Evolutionary conservation across 2,113 vertebrate genomes (phyloP), one percentile per base, ranked within the genome.

Genomic region (Psilopogon haemacephalus): DNA sequence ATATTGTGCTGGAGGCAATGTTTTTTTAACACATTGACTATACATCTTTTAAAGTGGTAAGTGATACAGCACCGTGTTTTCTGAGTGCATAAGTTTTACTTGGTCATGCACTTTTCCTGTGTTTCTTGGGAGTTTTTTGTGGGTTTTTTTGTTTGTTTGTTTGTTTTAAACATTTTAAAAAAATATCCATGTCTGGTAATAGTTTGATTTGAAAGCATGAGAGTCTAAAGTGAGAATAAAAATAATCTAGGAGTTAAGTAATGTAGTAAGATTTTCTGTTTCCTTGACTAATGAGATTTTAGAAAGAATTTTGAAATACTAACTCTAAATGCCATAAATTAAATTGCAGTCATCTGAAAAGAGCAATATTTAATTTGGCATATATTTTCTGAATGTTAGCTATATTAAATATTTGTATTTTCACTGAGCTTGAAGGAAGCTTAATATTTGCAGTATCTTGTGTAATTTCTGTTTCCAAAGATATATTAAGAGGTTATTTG

Each of bases 381-480:
- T 90, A 75, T 93, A 93, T 93, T 16, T 72, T 88, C 62, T 69
- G 73, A 86, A 86, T 46, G 52, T 74, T 94, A 95, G 38, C 83
- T 88, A 11, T 84, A 88, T 86, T 78, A 78, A 91, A 92, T 92
- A 75, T 75, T 91, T 89, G 62, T 87, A 32, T 89, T 94, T 95
- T 87, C 33, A 70, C 62, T 58, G 81, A 72, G 78, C 84, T 88
- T 86, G 63, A 90, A 93, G 85, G 70, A 72, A 82, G 86, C 62
- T 92, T 92, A 90, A 59, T 88, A 88, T 84, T 92, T 90, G 67
- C 77, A 70, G 48, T 54, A 68, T 88, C 77, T 88, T 90, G 58
- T 92, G 38, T 95, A 89, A 95, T 76, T 94, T 52, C 94, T 62
- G 40, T 55, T 95, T 96, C 74, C 89, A 84, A 81, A 76, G 86